Evolutionary conservation across 1,140 invertebrate species (phyloP).

Genomic region (Drosophila paulistorum): DNA sequence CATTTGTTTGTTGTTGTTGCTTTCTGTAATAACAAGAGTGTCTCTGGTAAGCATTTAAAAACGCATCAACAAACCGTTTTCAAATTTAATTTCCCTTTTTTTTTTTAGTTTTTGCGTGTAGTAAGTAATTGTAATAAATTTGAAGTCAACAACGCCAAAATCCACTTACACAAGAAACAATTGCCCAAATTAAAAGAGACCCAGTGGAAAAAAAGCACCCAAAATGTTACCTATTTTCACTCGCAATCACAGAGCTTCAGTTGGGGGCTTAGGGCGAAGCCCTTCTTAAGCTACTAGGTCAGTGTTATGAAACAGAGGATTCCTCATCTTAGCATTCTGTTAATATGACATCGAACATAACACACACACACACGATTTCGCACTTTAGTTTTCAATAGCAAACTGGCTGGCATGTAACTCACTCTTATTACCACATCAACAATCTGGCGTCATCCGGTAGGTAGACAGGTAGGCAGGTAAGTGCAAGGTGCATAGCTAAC

Average conservation of each 20-base stretch:
- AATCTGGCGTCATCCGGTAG: constrained; percentile 6
- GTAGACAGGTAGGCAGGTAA: too few relatives aligned
- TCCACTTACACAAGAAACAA: constrained; percentile 7
- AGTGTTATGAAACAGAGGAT: background rate
- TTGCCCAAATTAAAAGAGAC: constrained; percentile 8
- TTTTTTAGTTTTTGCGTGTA: constrained; percentile 22
- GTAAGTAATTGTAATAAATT: constrained; percentile 49
- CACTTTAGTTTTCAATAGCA: constrained; percentile 8
- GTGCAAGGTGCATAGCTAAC: background rate
- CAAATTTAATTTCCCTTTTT: constrained; percentile 8
- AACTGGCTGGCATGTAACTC: constrained; percentile 1
- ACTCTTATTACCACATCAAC: constrained; percentile 14
- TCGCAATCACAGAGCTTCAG: too few relatives aligned
- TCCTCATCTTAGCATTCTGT: background rate
- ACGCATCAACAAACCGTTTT: constrained; percentile 39
- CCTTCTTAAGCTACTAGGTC: background rate
- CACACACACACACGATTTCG: background rate
- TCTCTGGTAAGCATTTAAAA: constrained; percentile 46
- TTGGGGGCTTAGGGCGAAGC: background rate
- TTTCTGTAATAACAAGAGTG: constrained; percentile 35
- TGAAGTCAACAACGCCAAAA: constrained; percentile 11
- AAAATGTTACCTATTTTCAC: too few relatives aligned
- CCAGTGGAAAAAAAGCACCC: background rate
- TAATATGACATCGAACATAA: constrained; percentile 1
- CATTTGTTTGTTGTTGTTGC: background rate